Conservation (phyloP, 2,797 vertebrate species). For the Peromyscus eremicus region DNA sequence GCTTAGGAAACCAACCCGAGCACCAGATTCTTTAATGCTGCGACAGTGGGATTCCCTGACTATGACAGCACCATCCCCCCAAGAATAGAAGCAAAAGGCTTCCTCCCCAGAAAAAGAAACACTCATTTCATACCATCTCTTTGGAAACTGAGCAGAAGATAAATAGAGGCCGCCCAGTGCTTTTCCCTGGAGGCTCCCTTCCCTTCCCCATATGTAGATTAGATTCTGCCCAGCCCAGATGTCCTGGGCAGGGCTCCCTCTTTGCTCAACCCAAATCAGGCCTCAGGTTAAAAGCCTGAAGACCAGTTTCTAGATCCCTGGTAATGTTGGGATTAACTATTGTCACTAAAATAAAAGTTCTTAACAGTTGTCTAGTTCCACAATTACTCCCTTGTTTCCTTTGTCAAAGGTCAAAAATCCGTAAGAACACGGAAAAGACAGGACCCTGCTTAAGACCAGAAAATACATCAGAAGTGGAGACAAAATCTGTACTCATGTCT, state of each 20-base stretch:
- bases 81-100: conserved; percentile 72
- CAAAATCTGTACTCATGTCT: conserved; percentile 29
- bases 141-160: conserved; percentile 61
- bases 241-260: not conserved
- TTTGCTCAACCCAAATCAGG: conserved; percentile 29
- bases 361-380: conserved; percentile 34
- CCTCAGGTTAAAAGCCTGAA: conserved; percentile 10
- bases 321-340: not conserved
- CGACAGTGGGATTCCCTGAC: conserved; percentile 64
- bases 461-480: not conserved
- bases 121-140: conserved; percentile 64
- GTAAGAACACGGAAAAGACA: conserved; percentile 2
- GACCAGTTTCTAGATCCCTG: conserved; percentile 15
- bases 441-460: conserved; percentile 11
- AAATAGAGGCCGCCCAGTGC: not conserved
- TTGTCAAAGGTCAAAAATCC: not conserved
- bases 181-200: not conserved
- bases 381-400: too few relatives aligned
- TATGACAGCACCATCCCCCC: conserved; percentile 45
- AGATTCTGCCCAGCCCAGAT: not conserved
- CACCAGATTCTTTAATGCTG: conserved; percentile 59
- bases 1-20: conserved; percentile 55
- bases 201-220: not conserved
- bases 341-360: conserved; percentile 17
- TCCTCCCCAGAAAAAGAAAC: conserved; percentile 77